Percentiles rank a stretch among this genome's conserved stretches.
phyloP scores from a whole-genome alignment of 53 echinoderm and acorn worm genomes.

The Antedon mediterranea region DNA sequence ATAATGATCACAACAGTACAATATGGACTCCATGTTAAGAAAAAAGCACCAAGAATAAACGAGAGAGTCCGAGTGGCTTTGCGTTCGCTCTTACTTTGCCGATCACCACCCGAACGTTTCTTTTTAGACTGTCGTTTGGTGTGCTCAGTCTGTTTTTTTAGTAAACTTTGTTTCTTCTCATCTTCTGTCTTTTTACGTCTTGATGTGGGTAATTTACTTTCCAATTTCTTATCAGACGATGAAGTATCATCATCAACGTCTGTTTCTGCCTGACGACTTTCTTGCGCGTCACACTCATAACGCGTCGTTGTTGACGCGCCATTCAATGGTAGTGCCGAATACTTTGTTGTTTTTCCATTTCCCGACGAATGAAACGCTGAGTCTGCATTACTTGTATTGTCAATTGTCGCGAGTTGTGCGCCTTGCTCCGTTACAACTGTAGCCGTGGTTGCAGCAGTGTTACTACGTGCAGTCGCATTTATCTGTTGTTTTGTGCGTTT shows the following conservation, averaged over 20 bases:
- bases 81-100: slow-evolving; percentile 76
- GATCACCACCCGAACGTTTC: slow-evolving; percentile 57
- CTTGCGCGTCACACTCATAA: background rate
- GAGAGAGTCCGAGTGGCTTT: slow-evolving; percentile 84
- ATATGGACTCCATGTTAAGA: slow-evolving; percentile 95
- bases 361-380: background rate
- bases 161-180: slow-evolving; percentile 14
- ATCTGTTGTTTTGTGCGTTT: slow-evolving; percentile 17
- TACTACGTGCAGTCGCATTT: background rate
- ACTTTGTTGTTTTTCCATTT: background rate
- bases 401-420: background rate
- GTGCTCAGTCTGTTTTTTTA: slow-evolving; percentile 13
- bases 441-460: background rate
- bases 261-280: slow-evolving; percentile 45
- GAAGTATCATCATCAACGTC: slow-evolving; percentile 87
- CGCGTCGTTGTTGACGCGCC: background rate
- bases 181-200: slow-evolving; percentile 24
- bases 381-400: background rate
- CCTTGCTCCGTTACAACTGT: background rate
- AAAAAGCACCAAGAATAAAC: slow-evolving; percentile 85
- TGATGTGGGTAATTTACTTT: slow-evolving; percentile 27
- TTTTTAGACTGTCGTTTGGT: slow-evolving; percentile 42
- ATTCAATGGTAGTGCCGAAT: background rate
- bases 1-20: slow-evolving; percentile 72
- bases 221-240: slow-evolving; percentile 48